A percentile compares a stretch with the other conserved stretches of the same genome.
These are phyloP conservation scores for Macrocentrus cingulum DNA, from an alignment of 1,140 invertebrate species.

Conservation along the genomic window DNA sequence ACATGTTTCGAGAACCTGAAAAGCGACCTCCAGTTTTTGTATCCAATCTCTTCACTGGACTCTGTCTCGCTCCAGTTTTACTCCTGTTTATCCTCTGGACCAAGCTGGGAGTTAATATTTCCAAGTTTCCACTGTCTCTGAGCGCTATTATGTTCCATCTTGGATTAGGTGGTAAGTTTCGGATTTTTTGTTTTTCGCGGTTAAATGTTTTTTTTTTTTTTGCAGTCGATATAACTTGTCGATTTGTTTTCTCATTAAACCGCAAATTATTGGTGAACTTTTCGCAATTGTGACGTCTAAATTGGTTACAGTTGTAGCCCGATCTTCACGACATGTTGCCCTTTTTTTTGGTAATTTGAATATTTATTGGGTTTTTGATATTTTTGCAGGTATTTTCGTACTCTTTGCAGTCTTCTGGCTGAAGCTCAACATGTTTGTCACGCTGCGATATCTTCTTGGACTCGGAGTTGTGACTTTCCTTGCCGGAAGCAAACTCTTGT, in stretches of 20 bases:
- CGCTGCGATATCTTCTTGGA: constrained; percentile 85
- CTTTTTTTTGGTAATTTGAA: no score
- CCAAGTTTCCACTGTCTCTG: constrained; percentile 75
- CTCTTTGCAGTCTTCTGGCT: constrained; percentile 92
- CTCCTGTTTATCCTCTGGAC: constrained; percentile 86
- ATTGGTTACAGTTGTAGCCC: constrained; percentile 49
- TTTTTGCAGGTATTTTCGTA: constrained; percentile 74
- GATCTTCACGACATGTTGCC: constrained; percentile 46
- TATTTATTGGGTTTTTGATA: no score
- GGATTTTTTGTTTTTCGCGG: constrained; percentile 1
- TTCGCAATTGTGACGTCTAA: constrained; percentile 45
- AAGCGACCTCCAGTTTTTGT: constrained; percentile 83
- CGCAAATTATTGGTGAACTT: constrained; percentile 46
- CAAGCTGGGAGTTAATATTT: constrained; percentile 86
- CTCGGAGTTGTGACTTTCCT: constrained; percentile 87
- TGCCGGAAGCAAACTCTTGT: constrained; percentile 86
- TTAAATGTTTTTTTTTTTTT: constrained; percentile 34
- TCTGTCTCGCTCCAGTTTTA: constrained; percentile 81
- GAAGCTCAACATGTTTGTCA: constrained; percentile 92
- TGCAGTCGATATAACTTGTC: constrained; percentile 35
- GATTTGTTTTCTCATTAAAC: constrained; percentile 48
- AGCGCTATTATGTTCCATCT: constrained; percentile 86
- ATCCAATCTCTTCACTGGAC: constrained; percentile 86
- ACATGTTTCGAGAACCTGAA: constrained; percentile 91
- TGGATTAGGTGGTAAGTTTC: constrained; percentile 70